phyloP scores from a whole-genome alignment of 2,797 vertebrate genomes.

The Molossus molossus region DNA sequence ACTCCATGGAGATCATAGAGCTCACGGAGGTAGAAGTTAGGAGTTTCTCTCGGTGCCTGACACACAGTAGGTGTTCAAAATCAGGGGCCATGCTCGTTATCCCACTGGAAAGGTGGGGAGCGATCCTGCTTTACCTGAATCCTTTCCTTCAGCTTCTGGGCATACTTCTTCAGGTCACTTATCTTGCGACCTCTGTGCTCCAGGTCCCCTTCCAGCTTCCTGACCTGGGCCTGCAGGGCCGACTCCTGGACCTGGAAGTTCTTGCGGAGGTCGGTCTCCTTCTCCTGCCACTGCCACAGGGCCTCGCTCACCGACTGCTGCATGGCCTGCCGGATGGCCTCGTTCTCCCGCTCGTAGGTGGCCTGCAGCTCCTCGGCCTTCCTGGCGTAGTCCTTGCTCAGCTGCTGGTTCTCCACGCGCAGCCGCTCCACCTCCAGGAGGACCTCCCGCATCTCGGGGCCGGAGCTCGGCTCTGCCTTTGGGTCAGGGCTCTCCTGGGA shows the following conservation, averaged over 20 bases:
- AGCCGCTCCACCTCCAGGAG: conserved; percentile 90
- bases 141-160: conserved; percentile 94
- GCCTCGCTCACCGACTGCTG: conserved; percentile 92
- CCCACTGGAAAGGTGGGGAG: accelerated
- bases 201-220: conserved; percentile 94
- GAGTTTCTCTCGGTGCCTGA: neutral
- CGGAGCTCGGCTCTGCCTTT: conserved; percentile 87
- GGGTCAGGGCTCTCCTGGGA: conserved; percentile 87
- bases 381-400: conserved; percentile 82
- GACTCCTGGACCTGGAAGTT: conserved; percentile 90
- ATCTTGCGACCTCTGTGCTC: conserved; percentile 93
- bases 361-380: conserved; percentile 90
- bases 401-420: conserved; percentile 88
- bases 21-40: too few relatives aligned
- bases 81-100: neutral
- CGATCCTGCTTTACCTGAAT: conserved; percentile 93
- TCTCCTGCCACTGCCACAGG: conserved; percentile 93
- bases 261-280: conserved; percentile 94
- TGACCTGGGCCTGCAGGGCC: conserved; percentile 93
- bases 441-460: conserved; percentile 84
- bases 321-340: conserved; percentile 90
- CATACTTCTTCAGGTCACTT: conserved; percentile 93
- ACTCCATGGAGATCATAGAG: neutral
- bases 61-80: neutral
- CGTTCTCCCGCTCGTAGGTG: conserved; percentile 90